Conservation (phyloP, 1,140 invertebrate genomes). For the Atta texana region DNA sequence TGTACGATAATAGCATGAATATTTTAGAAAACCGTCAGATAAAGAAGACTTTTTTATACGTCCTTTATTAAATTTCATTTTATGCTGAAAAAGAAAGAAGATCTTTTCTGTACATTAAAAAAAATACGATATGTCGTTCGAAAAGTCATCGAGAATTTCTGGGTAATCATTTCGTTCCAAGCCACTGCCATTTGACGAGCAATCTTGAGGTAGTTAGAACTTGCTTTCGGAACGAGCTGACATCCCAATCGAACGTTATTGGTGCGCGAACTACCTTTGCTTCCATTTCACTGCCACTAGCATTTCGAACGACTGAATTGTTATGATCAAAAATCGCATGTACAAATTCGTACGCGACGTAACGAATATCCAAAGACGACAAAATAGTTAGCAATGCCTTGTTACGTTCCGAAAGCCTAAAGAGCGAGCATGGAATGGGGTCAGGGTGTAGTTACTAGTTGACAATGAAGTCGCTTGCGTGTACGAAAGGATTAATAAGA, state of each 20-base stretch:
- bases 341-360: slow-evolving; percentile 39
- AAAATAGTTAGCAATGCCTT: slow-evolving; percentile 29
- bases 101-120: slow-evolving; percentile 12
- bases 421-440: slow-evolving; percentile 72
- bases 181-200: slow-evolving; percentile 72
- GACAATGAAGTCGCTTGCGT: slow-evolving; percentile 74
- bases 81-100: neutral
- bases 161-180: slow-evolving; percentile 58
- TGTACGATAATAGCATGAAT: neutral
- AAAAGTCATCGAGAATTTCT: slow-evolving; percentile 29
- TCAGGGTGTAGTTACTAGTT: slow-evolving; percentile 74
- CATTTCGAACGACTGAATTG: slow-evolving; percentile 68
- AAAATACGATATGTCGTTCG: slow-evolving; percentile 24
- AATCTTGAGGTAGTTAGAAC: slow-evolving; percentile 38
- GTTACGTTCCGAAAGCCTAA: slow-evolving; percentile 66
- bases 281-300: slow-evolving; percentile 79
- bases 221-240: slow-evolving; percentile 39
- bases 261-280: slow-evolving; percentile 66
- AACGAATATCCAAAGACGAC: neutral
- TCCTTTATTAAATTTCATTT: slow-evolving; percentile 48
- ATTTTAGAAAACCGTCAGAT: neutral
- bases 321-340: slow-evolving; percentile 45
- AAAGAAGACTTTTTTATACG: slow-evolving; percentile 49
- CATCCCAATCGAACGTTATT: slow-evolving; percentile 33
- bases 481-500: slow-evolving; percentile 69